Base-by-base conservation (phyloP, 2,113 vertebrate species). In the Gallinago jamesoni region DNA sequence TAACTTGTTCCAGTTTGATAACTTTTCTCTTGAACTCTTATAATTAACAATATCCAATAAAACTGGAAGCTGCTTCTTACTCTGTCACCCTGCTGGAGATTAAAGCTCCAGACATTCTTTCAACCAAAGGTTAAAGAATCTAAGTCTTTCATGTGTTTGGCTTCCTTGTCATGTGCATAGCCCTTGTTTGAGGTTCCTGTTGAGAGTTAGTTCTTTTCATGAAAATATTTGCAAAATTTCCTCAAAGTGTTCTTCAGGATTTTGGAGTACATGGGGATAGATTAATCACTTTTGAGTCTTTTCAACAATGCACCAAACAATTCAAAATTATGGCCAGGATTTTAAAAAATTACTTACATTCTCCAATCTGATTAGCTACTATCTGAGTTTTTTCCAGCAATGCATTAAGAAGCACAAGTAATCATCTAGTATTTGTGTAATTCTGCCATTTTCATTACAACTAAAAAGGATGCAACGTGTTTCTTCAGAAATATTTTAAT, bases 301-400 rank as follows among this genome's bases (percentile, higher is more conserved):
- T 75, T 84, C 24, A 86, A 33, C 12, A 78, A 28, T 30, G 17
- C 5, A 78, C 6, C 4, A 30, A 69, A 50, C 4, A 45, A 83
- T 43, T 53, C 16, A 87, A 41, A 87, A 66, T 28, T 3, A 4
- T 37, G 14, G 13, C 9, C 23, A 67, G 24, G 48, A 62, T 72
- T 86, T 91, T 0, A 56, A 74, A 81, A 74, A 74, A 12, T 33
- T 6, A 35, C 10, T 74, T 60, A 11, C 0, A 0, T 63, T 67
- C 23, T 56, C 12, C 37, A 68, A 56, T 5, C 39, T 43, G 27
- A 87, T 53, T 52, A 64, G 10, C 30, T 82, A 7, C 24, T n/a
- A 24, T 67, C 7, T 55, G 28, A 84, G 12, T 8, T 76, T 56
- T 87, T 91, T 73, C 33, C 53, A 68, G 27, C 28, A 57, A 15